Evolutionary conservation across 2,797 vertebrate genomes (phyloP), one percentile per base, ranked within the genome.

Genomic region (Phoeniculus purpureus): DNA sequence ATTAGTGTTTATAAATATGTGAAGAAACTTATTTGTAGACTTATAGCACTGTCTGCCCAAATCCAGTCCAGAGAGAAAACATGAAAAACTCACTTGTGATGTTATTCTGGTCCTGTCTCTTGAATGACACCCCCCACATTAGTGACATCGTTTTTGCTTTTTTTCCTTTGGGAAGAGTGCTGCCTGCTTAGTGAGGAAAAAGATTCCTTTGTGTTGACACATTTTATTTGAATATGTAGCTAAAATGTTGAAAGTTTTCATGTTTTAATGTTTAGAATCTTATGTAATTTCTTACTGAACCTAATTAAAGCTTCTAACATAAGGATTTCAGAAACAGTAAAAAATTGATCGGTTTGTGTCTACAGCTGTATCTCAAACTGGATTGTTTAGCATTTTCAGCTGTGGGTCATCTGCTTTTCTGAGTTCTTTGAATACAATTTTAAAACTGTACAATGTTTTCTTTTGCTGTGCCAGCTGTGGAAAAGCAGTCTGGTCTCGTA

Each of bases 401-500:
- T 92, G 59, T 48, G 78, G 48, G 43, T 87, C 16, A 75, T 87
- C 75, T 64, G 51, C 40, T 76, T 86, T 89, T 75, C 50, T 23
- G 90, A 87, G 22, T 87, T 92, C 15, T 91, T 60, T 54, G 25
- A 60, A 50, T 85, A 72, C 29, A 70, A n/a, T 82, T 90, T 93
- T 79, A 87, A 93, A 73, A 31, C 45, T 58, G 47, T 73, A 27
- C 64, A 34, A 78, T 80, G 20, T 83, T 95, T 87, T 82, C 23
- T 85, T 88, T 90, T 81, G 29, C 80, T 80, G 20, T 67, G 47
- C 77, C 74, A 90, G 85, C 71, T 77, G 60, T 67, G 89, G 91
- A 83, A 92, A 96, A 80, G 52, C 66, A 87, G 34, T 87, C 58
- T 90, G 0, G 1, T 85, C 76, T 94, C 2, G 0, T 92, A 93